These are phyloP conservation scores for Apostichopus californicus DNA, from an alignment of 35 echinoderm and acorn worm genomes.

Conservation along the genomic window DNA sequence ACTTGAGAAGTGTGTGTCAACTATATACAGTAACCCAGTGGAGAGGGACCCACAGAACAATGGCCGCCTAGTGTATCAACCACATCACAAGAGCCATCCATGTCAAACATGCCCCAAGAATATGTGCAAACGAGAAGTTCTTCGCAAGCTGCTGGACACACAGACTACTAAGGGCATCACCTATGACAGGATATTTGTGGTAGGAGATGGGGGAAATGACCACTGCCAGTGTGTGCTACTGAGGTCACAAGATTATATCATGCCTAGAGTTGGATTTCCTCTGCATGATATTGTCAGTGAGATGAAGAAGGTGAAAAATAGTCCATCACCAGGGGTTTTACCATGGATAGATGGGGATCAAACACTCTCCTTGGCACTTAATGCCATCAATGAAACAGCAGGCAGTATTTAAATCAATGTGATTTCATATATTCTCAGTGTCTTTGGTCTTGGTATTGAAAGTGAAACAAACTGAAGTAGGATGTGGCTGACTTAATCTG, in stretches of 20 bases:
- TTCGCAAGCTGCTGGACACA: slow-evolving; percentile 14
- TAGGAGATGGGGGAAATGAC: slow-evolving; percentile 44
- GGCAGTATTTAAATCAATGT: not conserved
- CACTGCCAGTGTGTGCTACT: slow-evolving; percentile 30
- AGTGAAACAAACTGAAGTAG: no score
- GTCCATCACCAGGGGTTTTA: not conserved
- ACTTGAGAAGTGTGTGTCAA: slow-evolving; percentile 26
- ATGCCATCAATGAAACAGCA: slow-evolving; percentile 19
- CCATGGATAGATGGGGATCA: slow-evolving; percentile 43
- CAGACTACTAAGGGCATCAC: slow-evolving; percentile 22
- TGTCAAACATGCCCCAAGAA: slow-evolving; percentile 32
- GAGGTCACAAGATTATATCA: slow-evolving; percentile 45
- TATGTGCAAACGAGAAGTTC: slow-evolving; percentile 42
- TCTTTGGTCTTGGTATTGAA: no score
- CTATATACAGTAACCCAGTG: slow-evolving; percentile 29
- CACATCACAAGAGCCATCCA: slow-evolving; percentile 32
- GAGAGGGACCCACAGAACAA: slow-evolving; percentile 14
- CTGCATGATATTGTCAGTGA: slow-evolving; percentile 27
- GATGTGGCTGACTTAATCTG: no score
- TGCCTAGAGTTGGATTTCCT: slow-evolving; percentile 45
- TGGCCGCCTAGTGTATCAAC: slow-evolving; percentile 15
- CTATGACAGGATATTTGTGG: slow-evolving; percentile 39
- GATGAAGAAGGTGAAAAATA: slow-evolving; percentile 17
- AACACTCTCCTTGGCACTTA: not conserved
- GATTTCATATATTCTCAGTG: not conserved